Evolutionary conservation across 2,888 invertebrate species (phyloP).

Genomic region (Tetheella fluctuosa): DNA sequence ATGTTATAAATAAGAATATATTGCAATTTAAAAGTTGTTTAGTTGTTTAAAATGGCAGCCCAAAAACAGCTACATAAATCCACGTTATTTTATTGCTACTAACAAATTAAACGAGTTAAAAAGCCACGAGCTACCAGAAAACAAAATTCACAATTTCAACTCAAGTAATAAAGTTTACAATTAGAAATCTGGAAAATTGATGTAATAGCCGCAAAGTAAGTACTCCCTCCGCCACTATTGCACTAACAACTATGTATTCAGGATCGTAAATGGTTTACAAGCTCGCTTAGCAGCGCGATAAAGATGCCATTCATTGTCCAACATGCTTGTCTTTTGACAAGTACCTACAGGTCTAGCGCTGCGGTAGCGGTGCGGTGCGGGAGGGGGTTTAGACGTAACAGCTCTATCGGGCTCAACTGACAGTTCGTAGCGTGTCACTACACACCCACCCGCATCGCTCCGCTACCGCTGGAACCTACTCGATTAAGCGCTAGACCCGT

Average conservation of each 20-base stretch:
- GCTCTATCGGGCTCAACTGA: too few species aligned
- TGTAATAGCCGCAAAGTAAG: neutral
- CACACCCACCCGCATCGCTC: too few species aligned
- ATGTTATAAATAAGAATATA: too few species aligned
- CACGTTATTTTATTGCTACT: too few species aligned
- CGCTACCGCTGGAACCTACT: too few species aligned
- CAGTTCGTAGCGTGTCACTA: too few species aligned
- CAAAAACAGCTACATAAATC: too few species aligned
- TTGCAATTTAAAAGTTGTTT: too few species aligned
- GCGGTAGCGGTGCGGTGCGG: too few species aligned
- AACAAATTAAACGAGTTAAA: neutral
- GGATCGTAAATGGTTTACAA: constrained; percentile 13
- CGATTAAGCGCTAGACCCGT: too few species aligned
- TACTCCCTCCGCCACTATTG: neutral
- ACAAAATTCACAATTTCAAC: neutral
- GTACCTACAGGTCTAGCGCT: neutral
- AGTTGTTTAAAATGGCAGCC: too few species aligned
- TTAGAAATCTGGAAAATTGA: neutral
- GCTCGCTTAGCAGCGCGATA: neutral
- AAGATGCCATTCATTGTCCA: neutral
- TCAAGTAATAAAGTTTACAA: neutral
- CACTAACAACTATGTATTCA: constrained; percentile 12
- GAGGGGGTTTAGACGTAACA: too few species aligned
- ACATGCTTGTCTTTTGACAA: neutral
- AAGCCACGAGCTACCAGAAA: neutral